Base-by-base conservation (phyloP, 2,888 invertebrate genomes). In the Tachina lurida region DNA sequence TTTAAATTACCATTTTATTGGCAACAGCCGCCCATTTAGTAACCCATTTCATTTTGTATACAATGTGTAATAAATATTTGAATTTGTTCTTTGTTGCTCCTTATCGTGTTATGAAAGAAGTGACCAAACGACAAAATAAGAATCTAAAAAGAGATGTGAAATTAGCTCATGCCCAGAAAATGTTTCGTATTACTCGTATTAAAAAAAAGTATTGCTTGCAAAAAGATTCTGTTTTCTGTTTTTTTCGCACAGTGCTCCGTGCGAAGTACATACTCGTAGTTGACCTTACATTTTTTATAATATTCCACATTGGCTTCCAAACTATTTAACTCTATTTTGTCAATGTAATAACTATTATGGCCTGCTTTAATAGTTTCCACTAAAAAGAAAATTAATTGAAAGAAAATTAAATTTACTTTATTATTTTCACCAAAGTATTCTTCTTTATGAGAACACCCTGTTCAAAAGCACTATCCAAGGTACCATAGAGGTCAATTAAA, bases 1-100 rank as follows among this genome's bases (percentile, higher is more conserved):
- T 74, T 85, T 71, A 71, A 85, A 85, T 85, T 85, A 82, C 85
- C 15, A 65, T 75, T 74, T 68, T 60, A 73, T 67, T 73, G 87
- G 62, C 47, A 81, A 67, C 60, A 81, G 67, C 60, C 71, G 78
- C 0, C 70, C 60, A 70, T 52, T 68, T 62, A 54, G 62, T 75
- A 56, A 13, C 39, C 31, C 22, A 52, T n/a, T 67, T 74, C n/a
- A 45, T 19, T 74, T 65, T 17, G 15, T 49, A 47, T 67, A 58
- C 45, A 56, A 71, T 39, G 60, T 62, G 62, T 56, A 78, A 63
- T 60, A 62, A 62, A 63, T 60, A 63, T 71, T 45, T 54, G 5
- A 43, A 73, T 58, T n/a, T 63, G 4, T 56, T 31, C 12, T 49
- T 12, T 45, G 17, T 45, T 3, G 17, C 13, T 70, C 15, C 31